These are phyloP conservation scores for Platycheirus albimanus DNA, from an alignment of 2,888 invertebrate genomes.

Conservation along the genomic window DNA sequence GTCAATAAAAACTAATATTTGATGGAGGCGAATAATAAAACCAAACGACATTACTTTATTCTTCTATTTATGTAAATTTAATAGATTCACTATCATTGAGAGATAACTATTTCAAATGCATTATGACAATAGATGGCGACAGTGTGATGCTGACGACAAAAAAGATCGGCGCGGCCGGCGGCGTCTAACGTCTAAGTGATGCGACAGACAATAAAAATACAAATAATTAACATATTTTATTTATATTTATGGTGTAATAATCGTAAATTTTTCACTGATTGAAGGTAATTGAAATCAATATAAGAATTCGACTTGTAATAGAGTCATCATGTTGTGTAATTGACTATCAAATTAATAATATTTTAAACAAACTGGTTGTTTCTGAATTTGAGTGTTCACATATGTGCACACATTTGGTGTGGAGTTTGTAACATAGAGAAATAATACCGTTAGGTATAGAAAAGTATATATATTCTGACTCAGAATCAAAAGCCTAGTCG, in stretches of 20 bases:
- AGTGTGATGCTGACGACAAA: slow-evolving; percentile 13
- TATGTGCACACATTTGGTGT: too few relatives aligned
- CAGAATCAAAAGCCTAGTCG: too few relatives aligned
- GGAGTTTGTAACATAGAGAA: too few relatives aligned
- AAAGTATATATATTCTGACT: too few relatives aligned
- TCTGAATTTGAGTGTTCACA: not conserved
- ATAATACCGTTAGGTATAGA: too few relatives aligned
- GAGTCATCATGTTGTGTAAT: slow-evolving; percentile 5
- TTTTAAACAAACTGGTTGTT: not conserved
- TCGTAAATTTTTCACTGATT: slow-evolving; percentile 25
- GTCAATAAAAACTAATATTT: not conserved
- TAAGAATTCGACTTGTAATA: not conserved
- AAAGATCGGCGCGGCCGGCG: not conserved
- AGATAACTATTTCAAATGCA: slow-evolving; percentile 17
- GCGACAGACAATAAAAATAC: not conserved
- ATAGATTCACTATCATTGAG: slow-evolving; percentile 24
- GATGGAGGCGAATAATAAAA: not conserved
- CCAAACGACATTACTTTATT: slow-evolving; percentile 32
- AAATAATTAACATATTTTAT: slow-evolving; percentile 17
- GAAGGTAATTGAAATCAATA: slow-evolving; percentile 1
- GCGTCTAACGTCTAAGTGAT: slow-evolving; percentile 30
- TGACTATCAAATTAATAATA: too few relatives aligned
- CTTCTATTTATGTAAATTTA: slow-evolving; percentile 27
- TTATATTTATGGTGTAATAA: slow-evolving; percentile 28
- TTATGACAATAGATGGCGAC: slow-evolving; percentile 44